Evolutionary conservation across 2,113 vertebrate genomes (phyloP), one percentile per base, ranked within the genome.

Genomic region (Istiophorus platypterus): DNA sequence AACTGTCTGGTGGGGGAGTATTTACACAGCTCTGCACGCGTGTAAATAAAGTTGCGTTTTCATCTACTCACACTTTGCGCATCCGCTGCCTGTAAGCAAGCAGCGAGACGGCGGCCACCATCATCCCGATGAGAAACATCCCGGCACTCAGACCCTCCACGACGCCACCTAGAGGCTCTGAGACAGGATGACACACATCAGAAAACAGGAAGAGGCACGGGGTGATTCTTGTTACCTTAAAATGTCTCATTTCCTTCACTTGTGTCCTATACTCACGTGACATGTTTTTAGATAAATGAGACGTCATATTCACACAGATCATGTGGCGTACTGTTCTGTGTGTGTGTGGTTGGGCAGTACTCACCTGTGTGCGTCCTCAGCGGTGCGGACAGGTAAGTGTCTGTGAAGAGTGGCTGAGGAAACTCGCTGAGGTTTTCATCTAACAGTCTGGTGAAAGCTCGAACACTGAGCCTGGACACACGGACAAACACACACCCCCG

Each of bases 131-230:
- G 10, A 99, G 93, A 91, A 98, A 98, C 88, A 97, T 94, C 4
- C 96, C 97, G n/a, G 97, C 97, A 29, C 97, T 98, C 86, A 98
- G 89, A 20, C 97, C 98, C 95, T 99, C 98, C 22, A 97, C 95
- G 0, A 98, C 96, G 68, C 98, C 98, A 57, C 96, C 95, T 13
- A 98, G 91, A 74, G 97, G 96, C 80, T 98, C 98, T 99, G 85
- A 85, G 2, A 57, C n/a, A 63, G 31, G 73, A 9, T 22, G 39
- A 47, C 83, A 77, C 74, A 72, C 57, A 37, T 69, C 34, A 34
- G 20, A 15, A 9, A 15, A 58, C 54, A 10, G 39, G 1, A 31
- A 49, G 45, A 20, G 41, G 41, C 9, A 9, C 9, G 37, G 9
- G 41, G 12, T 42, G 41, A 13, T 13, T 42, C 11, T 49, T 22